These are phyloP conservation scores for Ptilodon capucinus DNA, from an alignment of 2,888 invertebrate species.

Conservation along the genomic window DNA sequence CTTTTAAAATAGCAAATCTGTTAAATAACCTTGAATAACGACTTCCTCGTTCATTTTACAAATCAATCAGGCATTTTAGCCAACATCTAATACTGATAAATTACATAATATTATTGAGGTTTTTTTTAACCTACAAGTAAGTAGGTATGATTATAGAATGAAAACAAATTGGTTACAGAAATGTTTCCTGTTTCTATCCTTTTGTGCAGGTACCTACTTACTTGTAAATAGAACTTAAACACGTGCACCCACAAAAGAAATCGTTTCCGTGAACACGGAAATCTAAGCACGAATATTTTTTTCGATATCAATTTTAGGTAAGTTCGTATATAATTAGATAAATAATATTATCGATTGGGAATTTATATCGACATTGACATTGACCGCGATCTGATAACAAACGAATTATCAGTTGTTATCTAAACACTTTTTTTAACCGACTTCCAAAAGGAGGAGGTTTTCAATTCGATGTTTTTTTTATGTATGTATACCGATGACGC, in stretches of 20 bases:
- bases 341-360: neutral
- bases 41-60: conserved; percentile 15
- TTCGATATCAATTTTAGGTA: neutral
- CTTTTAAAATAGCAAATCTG: conserved; percentile 4
- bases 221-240: neutral
- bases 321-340: too few species aligned
- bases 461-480: too few species aligned
- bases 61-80: neutral
- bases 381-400: conserved; percentile 22
- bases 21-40: conserved; percentile 18
- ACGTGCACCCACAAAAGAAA: neutral
- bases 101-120: neutral
- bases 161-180: neutral
- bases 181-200: neutral
- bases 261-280: neutral
- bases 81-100: neutral
- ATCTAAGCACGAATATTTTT: neutral
- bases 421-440: too few species aligned
- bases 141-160: neutral
- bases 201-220: neutral
- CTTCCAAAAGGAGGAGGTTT: too few species aligned
- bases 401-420: neutral
- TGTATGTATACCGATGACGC: too few species aligned
- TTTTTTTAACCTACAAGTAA: neutral
- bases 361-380: conserved; percentile 9